Evolutionary conservation across 2,797 vertebrate species (phyloP).

Genomic region (Stomatorhinus walkeri): DNA sequence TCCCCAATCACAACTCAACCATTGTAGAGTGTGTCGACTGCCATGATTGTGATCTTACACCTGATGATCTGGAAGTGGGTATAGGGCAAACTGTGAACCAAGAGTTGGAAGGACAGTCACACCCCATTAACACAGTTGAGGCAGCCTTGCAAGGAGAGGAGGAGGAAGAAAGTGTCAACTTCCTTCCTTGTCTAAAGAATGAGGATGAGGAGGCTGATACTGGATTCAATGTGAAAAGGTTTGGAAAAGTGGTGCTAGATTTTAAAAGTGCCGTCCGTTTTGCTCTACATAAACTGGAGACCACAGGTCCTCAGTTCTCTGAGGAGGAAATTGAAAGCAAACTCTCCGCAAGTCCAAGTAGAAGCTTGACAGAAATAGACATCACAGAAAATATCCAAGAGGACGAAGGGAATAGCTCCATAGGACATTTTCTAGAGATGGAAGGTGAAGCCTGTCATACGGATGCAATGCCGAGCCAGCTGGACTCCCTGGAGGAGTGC

Average conservation of each 20-base stretch:
- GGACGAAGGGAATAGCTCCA: slow-evolving; percentile 44
- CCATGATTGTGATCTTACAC: slow-evolving; percentile 18
- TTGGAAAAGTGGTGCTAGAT: slow-evolving; percentile 75
- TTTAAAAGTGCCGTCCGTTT: slow-evolving; percentile 77
- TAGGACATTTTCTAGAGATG: slow-evolving; percentile 56
- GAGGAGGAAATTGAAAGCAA: slow-evolving; percentile 63
- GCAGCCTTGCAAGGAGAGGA: slow-evolving; percentile 23
- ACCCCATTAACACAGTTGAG: slow-evolving; percentile 20
- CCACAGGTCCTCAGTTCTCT: slow-evolving; percentile 55
- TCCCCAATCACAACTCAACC: slow-evolving; percentile 34
- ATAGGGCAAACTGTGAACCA: slow-evolving; percentile 29
- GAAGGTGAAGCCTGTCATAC: slow-evolving; percentile 38
- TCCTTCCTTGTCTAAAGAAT: slow-evolving; percentile 36
- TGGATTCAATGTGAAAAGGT: slow-evolving; percentile 75
- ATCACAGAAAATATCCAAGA: slow-evolving; percentile 45
- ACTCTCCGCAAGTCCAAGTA: slow-evolving; percentile 48
- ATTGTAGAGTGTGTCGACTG: slow-evolving; percentile 20
- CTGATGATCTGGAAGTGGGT: neutral
- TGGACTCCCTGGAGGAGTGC: slow-evolving; percentile 31
- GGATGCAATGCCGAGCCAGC: slow-evolving; percentile 37
- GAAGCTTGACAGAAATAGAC: slow-evolving; percentile 41
- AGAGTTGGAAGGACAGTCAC: slow-evolving; percentile 35
- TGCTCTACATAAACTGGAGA: slow-evolving; percentile 80
- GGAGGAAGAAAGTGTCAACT: slow-evolving; percentile 12
- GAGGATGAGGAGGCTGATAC: slow-evolving; percentile 62